A percentile compares a stretch with the other conserved stretches of the same genome.
Evolutionary conservation across 2,113 vertebrate species (phyloP).

Genomic region (Alces alces): DNA sequence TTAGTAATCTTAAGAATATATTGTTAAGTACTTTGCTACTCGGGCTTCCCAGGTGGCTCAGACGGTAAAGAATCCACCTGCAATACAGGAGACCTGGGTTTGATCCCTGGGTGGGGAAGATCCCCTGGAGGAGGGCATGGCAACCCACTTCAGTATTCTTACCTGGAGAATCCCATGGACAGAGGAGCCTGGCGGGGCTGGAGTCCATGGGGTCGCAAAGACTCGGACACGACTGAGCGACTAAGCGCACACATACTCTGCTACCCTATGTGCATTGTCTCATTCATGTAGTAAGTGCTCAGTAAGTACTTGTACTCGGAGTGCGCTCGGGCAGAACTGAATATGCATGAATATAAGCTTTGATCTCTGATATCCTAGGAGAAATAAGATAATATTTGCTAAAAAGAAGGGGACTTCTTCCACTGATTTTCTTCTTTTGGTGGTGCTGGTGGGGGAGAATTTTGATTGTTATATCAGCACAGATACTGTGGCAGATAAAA

Average conservation of each 20-base stretch:
- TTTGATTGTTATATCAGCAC: background rate
- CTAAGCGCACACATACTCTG: background rate
- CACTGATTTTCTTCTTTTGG: background rate
- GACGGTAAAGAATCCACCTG: accelerated
- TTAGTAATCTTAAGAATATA: background rate
- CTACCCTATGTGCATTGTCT: background rate
- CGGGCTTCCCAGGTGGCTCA: background rate
- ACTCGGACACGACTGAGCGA: accelerated
- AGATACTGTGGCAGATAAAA: background rate
- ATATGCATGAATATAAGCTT: background rate
- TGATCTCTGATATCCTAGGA: background rate
- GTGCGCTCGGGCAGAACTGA: background rate
- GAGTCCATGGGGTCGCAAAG: accelerated
- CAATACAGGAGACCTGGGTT: background rate
- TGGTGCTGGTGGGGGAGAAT: background rate
- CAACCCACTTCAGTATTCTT: background rate
- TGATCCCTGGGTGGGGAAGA: background rate
- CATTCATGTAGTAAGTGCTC: background rate
- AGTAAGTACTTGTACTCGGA: background rate
- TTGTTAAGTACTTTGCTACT: background rate
- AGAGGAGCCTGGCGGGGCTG: background rate
- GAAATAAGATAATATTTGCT: background rate
- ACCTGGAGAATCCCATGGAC: background rate
- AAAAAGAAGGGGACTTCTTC: background rate
- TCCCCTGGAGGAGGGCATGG: background rate